Evolutionary conservation across 2,888 invertebrate species (phyloP).

Genomic region (Spilarctia lutea): DNA sequence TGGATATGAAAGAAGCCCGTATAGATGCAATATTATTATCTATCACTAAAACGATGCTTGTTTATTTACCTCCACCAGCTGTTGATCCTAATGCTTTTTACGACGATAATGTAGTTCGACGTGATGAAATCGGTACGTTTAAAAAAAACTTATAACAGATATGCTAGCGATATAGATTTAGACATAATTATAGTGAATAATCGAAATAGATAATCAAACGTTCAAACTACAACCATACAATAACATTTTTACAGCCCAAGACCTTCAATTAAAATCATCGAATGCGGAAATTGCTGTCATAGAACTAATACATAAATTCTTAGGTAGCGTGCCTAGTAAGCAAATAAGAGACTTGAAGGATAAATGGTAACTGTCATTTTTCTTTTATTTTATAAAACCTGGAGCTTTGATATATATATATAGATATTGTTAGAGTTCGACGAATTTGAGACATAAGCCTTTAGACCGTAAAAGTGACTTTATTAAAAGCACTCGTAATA

Average conservation of each 20-base stretch:
- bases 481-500: no score
- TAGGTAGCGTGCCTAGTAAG: slow-evolving; percentile 87
- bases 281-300: slow-evolving; percentile 91
- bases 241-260: slow-evolving; percentile 61
- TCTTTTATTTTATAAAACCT: neutral
- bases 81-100: slow-evolving; percentile 88
- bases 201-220: neutral
- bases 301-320: slow-evolving; percentile 92
- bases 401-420: neutral
- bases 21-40: slow-evolving; percentile 89
- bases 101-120: slow-evolving; percentile 87
- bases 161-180: neutral
- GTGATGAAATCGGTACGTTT: slow-evolving; percentile 78
- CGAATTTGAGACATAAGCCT: no score
- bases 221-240: neutral
- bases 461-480: no score
- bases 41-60: slow-evolving; percentile 87
- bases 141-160: neutral
- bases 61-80: slow-evolving; percentile 88
- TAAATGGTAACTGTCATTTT: slow-evolving; percentile 79
- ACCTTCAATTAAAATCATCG: slow-evolving; percentile 79
- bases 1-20: slow-evolving; percentile 91
- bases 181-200: neutral
- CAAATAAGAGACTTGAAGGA: slow-evolving; percentile 87
- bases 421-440: no score